These are phyloP conservation scores for Pachyseris speciosa DNA, from an alignment of 64 coral and sea anemone species.

Conservation along the genomic window DNA sequence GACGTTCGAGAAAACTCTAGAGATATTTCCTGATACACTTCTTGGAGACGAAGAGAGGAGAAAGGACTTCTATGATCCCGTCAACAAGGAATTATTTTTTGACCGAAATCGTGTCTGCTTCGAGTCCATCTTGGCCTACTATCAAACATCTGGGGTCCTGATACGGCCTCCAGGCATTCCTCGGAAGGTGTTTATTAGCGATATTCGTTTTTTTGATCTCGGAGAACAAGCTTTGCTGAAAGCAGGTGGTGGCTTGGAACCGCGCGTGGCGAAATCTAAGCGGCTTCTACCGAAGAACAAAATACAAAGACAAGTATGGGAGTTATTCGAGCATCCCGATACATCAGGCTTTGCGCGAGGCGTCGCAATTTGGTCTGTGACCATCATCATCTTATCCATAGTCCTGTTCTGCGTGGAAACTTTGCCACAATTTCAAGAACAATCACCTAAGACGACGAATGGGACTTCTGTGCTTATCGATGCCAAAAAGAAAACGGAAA, in stretches of 20 bases:
- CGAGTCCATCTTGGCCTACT: conserved; percentile 95
- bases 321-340: conserved; percentile 92
- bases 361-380: conserved; percentile 87
- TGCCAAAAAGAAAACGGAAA: conserved; percentile 23
- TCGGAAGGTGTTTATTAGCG: conserved; percentile 91
- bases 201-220: conserved; percentile 95
- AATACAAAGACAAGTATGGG: conserved; percentile 81
- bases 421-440: conserved; percentile 82
- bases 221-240: conserved; percentile 83
- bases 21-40: conserved; percentile 86
- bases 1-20: conserved; percentile 86
- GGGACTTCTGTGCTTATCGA: not conserved
- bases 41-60: conserved; percentile 77
- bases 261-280: conserved; percentile 23
- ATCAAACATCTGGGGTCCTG: conserved; percentile 93
- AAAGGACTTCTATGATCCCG: conserved; percentile 84
- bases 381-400: conserved; percentile 90
- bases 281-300: conserved; percentile 81
- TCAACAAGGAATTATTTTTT: conserved; percentile 90
- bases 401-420: conserved; percentile 97
- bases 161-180: conserved; percentile 88
- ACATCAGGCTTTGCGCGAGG: conserved; percentile 80
- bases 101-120: conserved; percentile 96
- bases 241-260: conserved; percentile 77
- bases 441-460: conserved; percentile 3